Conservation (phyloP, 2,888 invertebrate species). For the Omphaloscelis lunosa region DNA sequence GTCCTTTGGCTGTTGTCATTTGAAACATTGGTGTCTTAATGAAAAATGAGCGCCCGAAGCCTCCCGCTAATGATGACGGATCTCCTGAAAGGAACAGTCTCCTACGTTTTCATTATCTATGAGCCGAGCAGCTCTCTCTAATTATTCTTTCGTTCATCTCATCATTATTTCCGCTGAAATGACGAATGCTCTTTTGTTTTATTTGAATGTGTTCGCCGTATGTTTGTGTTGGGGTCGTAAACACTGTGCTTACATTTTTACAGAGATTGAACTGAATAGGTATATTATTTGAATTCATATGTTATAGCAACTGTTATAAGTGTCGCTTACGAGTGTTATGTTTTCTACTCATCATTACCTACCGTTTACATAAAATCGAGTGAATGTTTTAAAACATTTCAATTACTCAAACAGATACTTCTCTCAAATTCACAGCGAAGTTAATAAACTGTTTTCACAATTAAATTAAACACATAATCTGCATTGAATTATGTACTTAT, state of each 20-base stretch:
- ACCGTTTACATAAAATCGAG: neutral
- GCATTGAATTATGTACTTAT: constrained; percentile 11
- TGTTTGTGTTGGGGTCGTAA: constrained; percentile 43
- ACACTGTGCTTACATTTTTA: constrained; percentile 5
- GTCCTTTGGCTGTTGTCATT: constrained; percentile 78
- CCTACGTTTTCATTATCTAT: constrained; percentile 85
- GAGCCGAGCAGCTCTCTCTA: constrained; percentile 77
- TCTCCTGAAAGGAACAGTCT: constrained; percentile 84
- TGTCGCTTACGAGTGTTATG: neutral
- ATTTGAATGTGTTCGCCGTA: constrained; percentile 60
- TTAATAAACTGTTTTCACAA: constrained; percentile 32
- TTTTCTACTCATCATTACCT: neutral
- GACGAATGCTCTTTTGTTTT: constrained; percentile 73
- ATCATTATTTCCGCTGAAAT: constrained; percentile 76
- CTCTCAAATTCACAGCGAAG: constrained; percentile 1
- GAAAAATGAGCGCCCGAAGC: constrained; percentile 85
- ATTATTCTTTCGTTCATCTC: constrained; percentile 78
- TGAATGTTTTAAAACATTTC: constrained; percentile 5
- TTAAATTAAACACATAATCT: constrained; percentile 43
- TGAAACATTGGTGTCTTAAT: constrained; percentile 86
- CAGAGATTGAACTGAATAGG: neutral
- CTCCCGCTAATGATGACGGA: constrained; percentile 87
- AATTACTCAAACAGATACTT: neutral
- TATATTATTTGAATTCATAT: neutral
- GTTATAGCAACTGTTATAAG: neutral